Conservation (phyloP, 2,113 vertebrate genomes). For the Platichthys stellatus region DNA sequence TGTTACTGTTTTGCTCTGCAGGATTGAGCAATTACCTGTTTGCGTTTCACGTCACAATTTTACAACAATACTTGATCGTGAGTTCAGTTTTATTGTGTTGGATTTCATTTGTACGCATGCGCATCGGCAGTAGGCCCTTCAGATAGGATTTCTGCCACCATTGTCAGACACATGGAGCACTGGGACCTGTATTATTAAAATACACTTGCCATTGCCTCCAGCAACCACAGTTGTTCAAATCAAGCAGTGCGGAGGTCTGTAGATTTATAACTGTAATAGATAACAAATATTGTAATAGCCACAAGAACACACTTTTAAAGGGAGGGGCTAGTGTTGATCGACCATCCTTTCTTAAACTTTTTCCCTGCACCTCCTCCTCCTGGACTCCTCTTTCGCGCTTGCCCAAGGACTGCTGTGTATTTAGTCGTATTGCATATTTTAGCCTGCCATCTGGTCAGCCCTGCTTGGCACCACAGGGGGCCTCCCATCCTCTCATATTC, state of each 20-base stretch:
- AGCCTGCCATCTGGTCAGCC: constrained; percentile 95
- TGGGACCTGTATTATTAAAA: constrained; percentile 9
- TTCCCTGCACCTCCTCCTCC: constrained; percentile 34
- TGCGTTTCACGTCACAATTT: too few relatives aligned
- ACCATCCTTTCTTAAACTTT: constrained; percentile 50
- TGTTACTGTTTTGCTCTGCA: too few relatives aligned
- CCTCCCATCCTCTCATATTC: constrained; percentile 90
- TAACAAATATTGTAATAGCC: constrained; percentile 6
- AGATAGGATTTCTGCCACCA: not conserved
- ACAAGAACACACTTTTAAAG: constrained; percentile 30
- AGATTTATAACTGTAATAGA: constrained; percentile 24
- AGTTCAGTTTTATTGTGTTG: too few relatives aligned
- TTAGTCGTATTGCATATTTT: constrained; percentile 91
- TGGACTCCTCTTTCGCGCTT: constrained; percentile 36
- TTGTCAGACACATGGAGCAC: not conserved
- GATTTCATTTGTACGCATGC: too few relatives aligned
- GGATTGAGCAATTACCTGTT: too few relatives aligned
- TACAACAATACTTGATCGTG: too few relatives aligned
- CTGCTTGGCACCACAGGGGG: constrained; percentile 86
- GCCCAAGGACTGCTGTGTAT: constrained; percentile 68
- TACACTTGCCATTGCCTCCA: not conserved
- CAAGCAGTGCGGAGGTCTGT: not conserved
- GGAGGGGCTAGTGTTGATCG: constrained; percentile 12
- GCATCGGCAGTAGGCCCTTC: not conserved
- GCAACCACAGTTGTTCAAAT: constrained; percentile 21